Base-by-base conservation (phyloP, 2,113 vertebrate species). In the Tetrax tetrax region DNA sequence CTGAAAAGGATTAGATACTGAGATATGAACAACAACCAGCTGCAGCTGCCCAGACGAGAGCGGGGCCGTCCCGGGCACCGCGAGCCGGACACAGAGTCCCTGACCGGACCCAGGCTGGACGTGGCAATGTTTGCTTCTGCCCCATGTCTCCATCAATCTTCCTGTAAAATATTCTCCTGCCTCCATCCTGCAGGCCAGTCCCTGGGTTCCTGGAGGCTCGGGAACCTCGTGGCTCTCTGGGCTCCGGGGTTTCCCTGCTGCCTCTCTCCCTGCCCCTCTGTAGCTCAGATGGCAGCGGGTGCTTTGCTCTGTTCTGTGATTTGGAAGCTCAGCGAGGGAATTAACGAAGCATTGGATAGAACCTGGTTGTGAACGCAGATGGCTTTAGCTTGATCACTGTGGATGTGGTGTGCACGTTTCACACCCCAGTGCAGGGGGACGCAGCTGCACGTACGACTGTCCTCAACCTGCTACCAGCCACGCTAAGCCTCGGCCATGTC, bases 171-270 rank as follows among this genome's bases (percentile, higher is more conserved):
- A 19, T 6, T 35, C n/a, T 54, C 18, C 78, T 53, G 57, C 66
- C 51, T 33, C 41, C 80, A 57, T 76, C 50, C 50, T 45, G 10
- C 33, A 22, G 53, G 45, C 23, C 50, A 4, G 0, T 8, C 41
- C 56, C 53, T 16, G 59, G 27, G n/a, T 29, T 68, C 8, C 24
- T 23, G 48, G 63, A 47, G 41, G 47, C 83, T 60, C 45, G 7
- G 75, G 59, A 83, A 5, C n/a, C 12, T 31, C 35, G 4, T 0
- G 0, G 43, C 48, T 50, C 47, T 72, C 64, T 19, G 0, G 0
- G 45, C 83, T 80, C 43, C 33, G 76, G 66, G 59, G 16, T 72
- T 51, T 71, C n/a, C 60, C 48, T 3, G 2, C 63, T 90, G 80
- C 48, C 60, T 87, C 56, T 25, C 14, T 68, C 38, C 51, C 8